A percentile compares a stretch with the other conserved stretches of the same genome.
Evolutionary conservation across 2,113 vertebrate species (phyloP).

Genomic region (Cacatua alba): DNA sequence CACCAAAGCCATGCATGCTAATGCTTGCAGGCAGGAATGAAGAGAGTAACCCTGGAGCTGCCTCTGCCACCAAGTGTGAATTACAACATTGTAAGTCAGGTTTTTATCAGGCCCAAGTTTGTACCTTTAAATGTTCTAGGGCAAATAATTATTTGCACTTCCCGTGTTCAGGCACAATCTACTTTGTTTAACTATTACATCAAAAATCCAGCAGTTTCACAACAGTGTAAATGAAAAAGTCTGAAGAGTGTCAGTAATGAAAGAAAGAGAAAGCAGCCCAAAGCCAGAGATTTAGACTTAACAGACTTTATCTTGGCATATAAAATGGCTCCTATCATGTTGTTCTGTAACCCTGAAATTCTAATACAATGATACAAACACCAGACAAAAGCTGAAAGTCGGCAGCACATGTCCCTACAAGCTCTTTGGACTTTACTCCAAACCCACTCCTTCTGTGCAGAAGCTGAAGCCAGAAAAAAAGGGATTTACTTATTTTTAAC

Average conservation of each 20-base stretch:
- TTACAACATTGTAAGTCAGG: background rate
- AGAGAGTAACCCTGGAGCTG: background rate
- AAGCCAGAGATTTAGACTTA: background rate
- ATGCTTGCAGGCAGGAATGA: background rate
- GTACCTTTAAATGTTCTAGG: background rate
- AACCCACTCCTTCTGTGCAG: background rate
- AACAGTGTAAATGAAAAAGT: background rate
- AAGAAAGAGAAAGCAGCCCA: background rate
- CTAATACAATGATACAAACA: background rate
- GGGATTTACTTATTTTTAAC: background rate
- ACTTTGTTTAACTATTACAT: background rate
- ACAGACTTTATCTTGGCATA: background rate
- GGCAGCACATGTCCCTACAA: background rate
- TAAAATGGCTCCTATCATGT: background rate
- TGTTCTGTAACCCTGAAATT: background rate
- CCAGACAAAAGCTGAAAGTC: background rate
- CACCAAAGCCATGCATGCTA: background rate
- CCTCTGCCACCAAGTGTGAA: background rate
- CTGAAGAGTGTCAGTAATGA: background rate
- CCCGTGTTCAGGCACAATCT: background rate
- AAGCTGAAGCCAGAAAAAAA: background rate
- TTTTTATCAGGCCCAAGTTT: background rate
- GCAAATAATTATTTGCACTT: background rate
- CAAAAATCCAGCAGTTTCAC: background rate
- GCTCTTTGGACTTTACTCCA: background rate